Evolutionary conservation across 2,888 invertebrate species (phyloP).

Genomic region (Lordiphosa fenestrarum): DNA sequence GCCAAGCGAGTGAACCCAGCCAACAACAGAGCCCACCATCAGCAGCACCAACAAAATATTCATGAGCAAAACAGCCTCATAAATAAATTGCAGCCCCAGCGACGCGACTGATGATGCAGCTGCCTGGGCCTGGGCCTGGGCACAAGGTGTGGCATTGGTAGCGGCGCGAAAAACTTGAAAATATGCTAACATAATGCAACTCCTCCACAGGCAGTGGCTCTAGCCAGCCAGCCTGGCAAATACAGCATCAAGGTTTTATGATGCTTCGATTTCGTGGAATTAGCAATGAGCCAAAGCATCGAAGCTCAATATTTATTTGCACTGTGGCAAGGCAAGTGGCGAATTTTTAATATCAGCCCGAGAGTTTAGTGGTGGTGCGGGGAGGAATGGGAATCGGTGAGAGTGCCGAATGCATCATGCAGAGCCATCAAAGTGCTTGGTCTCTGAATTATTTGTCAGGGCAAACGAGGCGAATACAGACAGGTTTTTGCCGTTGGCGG

Average conservation of each 20-base stretch:
- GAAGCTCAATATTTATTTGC: constrained; percentile 44
- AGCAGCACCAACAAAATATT: constrained; percentile 51
- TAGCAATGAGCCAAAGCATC: constrained; percentile 58
- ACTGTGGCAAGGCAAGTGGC: constrained; percentile 30
- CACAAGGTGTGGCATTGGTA: constrained; percentile 46
- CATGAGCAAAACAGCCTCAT: constrained; percentile 68
- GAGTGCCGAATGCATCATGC: constrained; percentile 24
- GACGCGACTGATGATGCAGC: constrained; percentile 44
- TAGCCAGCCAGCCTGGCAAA: constrained; percentile 19
- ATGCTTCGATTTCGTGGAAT: constrained; percentile 76
- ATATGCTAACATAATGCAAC: constrained; percentile 62
- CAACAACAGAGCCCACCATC: constrained; percentile 11
- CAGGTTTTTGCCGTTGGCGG: too few species aligned
- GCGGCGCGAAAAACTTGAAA: constrained; percentile 57
- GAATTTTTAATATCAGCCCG: constrained; percentile 49
- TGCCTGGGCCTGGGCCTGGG: constrained; percentile 23
- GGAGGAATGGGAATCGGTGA: neutral
- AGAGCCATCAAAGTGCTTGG: constrained; percentile 21
- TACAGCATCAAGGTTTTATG: constrained; percentile 68
- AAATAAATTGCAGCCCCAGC: constrained; percentile 62
- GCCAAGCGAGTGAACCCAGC: constrained; percentile 20
- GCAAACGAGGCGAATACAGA: too few species aligned
- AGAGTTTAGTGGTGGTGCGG: constrained; percentile 7
- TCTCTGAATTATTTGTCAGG: constrained; percentile 10
- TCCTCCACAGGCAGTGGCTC: constrained; percentile 17